A percentile compares a stretch with the other conserved stretches of the same genome.
Conservation (phyloP, 2,797 vertebrate species). For the Pseudotriccus pelzelni region DNA sequence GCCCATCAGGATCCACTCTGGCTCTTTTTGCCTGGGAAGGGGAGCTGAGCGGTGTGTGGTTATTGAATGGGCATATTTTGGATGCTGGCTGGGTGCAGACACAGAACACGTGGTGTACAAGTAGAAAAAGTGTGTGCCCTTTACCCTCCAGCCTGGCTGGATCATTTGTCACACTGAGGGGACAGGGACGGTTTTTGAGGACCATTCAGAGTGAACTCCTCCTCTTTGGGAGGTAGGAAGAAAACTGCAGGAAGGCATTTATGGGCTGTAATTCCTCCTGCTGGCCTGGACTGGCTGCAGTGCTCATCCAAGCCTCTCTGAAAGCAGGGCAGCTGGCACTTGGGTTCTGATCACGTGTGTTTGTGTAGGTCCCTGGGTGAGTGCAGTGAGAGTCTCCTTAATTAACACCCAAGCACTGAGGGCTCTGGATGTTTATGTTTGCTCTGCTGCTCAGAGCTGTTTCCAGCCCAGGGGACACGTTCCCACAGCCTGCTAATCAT, state of each 20-base stretch:
- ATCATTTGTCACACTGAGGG: fast-evolving
- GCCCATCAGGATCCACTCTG: not conserved
- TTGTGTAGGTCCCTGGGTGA: not conserved
- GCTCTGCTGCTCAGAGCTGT: not conserved
- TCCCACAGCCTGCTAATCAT: not conserved
- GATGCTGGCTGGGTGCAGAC: not conserved
- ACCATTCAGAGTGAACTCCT: fast-evolving
- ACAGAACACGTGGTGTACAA: fast-evolving
- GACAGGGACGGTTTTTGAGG: not conserved
- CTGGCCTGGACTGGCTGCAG: not conserved
- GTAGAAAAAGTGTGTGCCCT: not conserved
- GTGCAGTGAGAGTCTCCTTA: not conserved
- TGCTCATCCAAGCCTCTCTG: not conserved
- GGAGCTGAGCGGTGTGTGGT: not conserved
- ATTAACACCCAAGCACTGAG: not conserved
- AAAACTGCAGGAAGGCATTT: not conserved
- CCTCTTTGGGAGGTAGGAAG: not conserved
- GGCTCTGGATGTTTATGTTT: not conserved
- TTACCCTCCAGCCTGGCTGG: not conserved
- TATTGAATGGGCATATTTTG: not conserved
- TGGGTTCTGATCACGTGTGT: not conserved
- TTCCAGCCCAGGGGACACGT: not conserved
- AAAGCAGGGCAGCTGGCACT: not conserved
- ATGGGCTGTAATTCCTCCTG: not conserved
- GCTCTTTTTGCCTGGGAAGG: not conserved